phyloP scores from a whole-genome alignment of 2,888 invertebrate genomes.

The Dysmachus trigonus region DNA sequence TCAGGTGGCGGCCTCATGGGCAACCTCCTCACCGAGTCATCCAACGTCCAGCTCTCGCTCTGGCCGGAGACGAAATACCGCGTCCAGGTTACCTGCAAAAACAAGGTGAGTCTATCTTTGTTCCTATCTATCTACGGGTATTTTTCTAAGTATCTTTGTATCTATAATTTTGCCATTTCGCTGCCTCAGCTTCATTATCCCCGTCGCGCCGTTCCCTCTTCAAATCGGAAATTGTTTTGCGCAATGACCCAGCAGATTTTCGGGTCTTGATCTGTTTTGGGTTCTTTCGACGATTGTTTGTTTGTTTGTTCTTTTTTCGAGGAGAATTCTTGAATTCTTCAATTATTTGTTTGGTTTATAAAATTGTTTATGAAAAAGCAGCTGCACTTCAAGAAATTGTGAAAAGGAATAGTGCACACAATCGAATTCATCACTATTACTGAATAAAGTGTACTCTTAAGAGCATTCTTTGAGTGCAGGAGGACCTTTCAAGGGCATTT shows the following conservation, averaged over 20 bases:
- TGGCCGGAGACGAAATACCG: constrained; percentile 65
- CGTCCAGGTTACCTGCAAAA: constrained; percentile 64
- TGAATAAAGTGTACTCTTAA: too few relatives aligned
- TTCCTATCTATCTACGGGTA: too few relatives aligned
- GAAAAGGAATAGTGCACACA: neutral
- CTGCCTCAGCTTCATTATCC: neutral
- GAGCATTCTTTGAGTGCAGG: too few relatives aligned
- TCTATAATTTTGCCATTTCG: neutral
- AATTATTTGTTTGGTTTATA: neutral
- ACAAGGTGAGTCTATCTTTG: constrained; percentile 59
- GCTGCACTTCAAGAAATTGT: too few relatives aligned
- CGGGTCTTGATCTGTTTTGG: neutral
- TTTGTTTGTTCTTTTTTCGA: neutral
- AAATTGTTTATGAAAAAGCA: neutral
- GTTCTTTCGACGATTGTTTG: neutral
- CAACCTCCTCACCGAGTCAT: constrained; percentile 62
- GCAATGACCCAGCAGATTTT: neutral
- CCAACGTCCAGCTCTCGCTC: constrained; percentile 62
- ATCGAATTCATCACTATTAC: too few relatives aligned
- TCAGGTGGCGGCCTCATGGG: constrained; percentile 64
- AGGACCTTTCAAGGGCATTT: too few relatives aligned
- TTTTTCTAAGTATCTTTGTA: neutral
- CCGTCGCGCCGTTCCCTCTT: neutral
- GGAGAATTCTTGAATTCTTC: neutral
- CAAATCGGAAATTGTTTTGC: neutral